These are phyloP conservation scores for Malurus leucopterus DNA, from an alignment of 2,797 vertebrate genomes.

Conservation along the genomic window DNA sequence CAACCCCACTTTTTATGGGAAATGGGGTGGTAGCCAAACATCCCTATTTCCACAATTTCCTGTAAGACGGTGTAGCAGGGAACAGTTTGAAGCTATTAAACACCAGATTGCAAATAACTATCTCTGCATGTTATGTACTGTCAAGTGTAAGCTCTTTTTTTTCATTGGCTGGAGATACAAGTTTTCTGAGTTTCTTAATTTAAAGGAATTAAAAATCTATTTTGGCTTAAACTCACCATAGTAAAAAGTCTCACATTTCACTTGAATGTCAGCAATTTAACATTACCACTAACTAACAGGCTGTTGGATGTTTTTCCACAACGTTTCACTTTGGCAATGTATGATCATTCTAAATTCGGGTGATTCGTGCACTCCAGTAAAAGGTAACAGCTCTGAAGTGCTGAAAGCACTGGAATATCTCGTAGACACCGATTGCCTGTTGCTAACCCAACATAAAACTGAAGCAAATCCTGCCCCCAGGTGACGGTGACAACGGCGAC, in stretches of 20 bases:
- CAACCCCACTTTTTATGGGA: neutral
- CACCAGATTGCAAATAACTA: neutral
- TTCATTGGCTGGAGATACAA: neutral
- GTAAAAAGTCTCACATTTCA: neutral
- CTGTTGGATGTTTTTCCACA: neutral
- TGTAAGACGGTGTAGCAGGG: neutral
- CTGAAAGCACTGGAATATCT: neutral
- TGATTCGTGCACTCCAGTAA: accelerated
- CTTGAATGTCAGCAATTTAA: neutral
- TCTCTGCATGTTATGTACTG: neutral
- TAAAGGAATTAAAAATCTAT: neutral
- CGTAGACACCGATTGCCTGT: accelerated
- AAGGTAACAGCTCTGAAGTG: accelerated
- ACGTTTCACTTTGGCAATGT: neutral
- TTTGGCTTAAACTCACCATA: neutral
- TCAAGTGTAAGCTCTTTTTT: accelerated
- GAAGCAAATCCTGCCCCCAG: neutral
- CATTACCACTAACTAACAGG: too few species aligned
- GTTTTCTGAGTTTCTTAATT: neutral
- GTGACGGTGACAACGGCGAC: neutral
- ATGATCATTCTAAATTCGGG: accelerated
- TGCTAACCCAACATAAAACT: accelerated
- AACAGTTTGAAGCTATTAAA: neutral
- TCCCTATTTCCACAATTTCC: neutral
- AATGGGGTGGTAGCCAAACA: neutral